Evolutionary conservation across 2,797 vertebrate species (phyloP).

Genomic region (Gorsachius magnificus): DNA sequence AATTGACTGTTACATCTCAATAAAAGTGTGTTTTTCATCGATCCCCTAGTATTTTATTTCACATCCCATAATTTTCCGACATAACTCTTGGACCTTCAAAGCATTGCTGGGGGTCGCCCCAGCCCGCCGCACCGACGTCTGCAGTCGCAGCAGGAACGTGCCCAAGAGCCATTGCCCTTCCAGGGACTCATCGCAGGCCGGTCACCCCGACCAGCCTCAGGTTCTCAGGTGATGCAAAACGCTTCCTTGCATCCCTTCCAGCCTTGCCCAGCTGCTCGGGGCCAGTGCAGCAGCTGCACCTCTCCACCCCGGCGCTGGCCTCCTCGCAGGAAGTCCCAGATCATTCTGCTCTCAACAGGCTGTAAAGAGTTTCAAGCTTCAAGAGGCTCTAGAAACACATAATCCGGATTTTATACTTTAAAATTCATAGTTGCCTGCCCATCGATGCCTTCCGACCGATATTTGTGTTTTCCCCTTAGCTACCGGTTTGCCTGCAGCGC

Average conservation of each 20-base stretch:
- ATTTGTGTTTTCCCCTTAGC: background rate
- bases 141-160: background rate
- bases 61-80: constrained; percentile 24
- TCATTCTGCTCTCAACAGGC: constrained; percentile 47
- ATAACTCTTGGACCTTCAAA: background rate
- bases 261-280: background rate
- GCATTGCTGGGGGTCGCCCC: background rate
- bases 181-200: background rate
- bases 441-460: background rate
- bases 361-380: constrained; percentile 46
- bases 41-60: constrained; percentile 42
- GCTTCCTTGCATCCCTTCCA: background rate
- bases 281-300: background rate
- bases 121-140: background rate
- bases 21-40: constrained; percentile 67
- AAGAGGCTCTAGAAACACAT: constrained; percentile 8
- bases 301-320: background rate
- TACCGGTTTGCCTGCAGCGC: background rate
- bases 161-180: background rate
- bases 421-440: background rate
- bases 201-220: fast-evolving
- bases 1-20: constrained; percentile 74
- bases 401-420: background rate
- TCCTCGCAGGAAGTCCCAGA: constrained; percentile 30
- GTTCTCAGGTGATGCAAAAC: background rate